Evolutionary conservation across 2,888 invertebrate species (phyloP).

Genomic region (Azorinus chamasolen): DNA sequence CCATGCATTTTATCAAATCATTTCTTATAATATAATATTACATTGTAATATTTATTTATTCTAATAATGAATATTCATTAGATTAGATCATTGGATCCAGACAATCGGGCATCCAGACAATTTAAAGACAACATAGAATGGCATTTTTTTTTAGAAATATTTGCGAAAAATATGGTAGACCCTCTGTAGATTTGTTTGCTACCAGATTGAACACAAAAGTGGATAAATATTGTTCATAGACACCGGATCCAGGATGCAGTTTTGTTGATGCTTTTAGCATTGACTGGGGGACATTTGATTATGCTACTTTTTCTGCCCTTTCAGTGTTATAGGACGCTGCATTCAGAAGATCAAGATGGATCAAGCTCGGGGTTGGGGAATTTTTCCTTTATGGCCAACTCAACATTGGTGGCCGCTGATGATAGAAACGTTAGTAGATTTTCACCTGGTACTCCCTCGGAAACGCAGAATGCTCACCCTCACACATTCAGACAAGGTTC

Average conservation of each 20-base stretch:
- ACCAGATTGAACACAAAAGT: constrained; percentile 33
- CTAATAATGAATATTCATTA: too few relatives aligned
- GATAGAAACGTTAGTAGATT: constrained; percentile 21
- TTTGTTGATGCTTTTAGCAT: constrained; percentile 33
- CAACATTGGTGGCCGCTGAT: constrained; percentile 34
- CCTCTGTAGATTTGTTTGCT: constrained; percentile 44
- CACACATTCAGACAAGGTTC: constrained; percentile 9
- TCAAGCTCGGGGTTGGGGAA: neutral
- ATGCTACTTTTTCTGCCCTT: constrained; percentile 55
- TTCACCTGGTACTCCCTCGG: constrained; percentile 25
- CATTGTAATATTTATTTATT: too few relatives aligned
- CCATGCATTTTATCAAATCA: too few relatives aligned
- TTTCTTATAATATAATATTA: too few relatives aligned
- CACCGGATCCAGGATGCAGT: constrained; percentile 29
- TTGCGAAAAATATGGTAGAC: constrained; percentile 2
- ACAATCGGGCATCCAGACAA: constrained; percentile 6
- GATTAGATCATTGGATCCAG: too few relatives aligned
- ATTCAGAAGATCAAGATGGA: constrained; percentile 34
- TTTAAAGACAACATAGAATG: constrained; percentile 38
- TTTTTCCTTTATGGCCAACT: constrained; percentile 46
- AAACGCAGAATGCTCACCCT: constrained; percentile 5
- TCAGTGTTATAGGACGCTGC: constrained; percentile 48
- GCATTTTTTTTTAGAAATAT: constrained; percentile 17
- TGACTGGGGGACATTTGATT: constrained; percentile 21
- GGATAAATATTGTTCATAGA: constrained; percentile 21